phyloP scores from a whole-genome alignment of 2,888 invertebrate species.

The Meteorus colon region DNA sequence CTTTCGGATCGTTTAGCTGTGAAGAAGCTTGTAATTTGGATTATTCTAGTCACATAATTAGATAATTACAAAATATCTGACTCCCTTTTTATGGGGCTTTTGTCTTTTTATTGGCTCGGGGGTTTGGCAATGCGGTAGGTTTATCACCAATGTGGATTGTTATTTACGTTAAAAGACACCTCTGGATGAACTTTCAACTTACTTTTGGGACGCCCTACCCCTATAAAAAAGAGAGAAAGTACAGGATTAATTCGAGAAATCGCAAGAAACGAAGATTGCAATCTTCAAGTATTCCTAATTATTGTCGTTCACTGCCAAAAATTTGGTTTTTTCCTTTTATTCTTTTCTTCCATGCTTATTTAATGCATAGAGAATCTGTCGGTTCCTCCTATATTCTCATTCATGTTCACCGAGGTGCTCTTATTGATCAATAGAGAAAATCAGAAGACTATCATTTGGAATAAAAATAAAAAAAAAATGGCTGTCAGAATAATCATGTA shows the following conservation, averaged over 20 bases:
- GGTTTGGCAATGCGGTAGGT: slow-evolving; percentile 59
- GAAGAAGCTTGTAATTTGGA: not conserved
- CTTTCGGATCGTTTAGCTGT: not conserved
- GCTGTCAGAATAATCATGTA: not conserved
- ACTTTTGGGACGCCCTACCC: slow-evolving; percentile 74
- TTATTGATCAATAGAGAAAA: not conserved
- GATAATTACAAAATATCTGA: slow-evolving; percentile 7
- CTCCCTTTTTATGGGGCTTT: slow-evolving; percentile 45
- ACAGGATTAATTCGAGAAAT: slow-evolving; percentile 66
- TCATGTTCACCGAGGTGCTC: not conserved
- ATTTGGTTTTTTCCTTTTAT: not conserved
- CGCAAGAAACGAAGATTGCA: not conserved
- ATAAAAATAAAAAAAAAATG: not conserved
- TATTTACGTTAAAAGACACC: slow-evolving; percentile 65
- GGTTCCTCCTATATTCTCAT: not conserved
- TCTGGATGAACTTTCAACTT: slow-evolving; percentile 65
- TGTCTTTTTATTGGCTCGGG: slow-evolving; percentile 51
- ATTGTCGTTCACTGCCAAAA: not conserved
- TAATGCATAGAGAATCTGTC: not conserved
- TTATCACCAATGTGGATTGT: slow-evolving; percentile 56
- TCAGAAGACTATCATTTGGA: too few species aligned
- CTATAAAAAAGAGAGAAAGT: slow-evolving; percentile 71
- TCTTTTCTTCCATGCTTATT: not conserved
- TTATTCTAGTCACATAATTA: slow-evolving; percentile 15
- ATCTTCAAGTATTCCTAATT: not conserved